Evolutionary conservation across 1,140 invertebrate species (phyloP), one percentile per base, ranked within the genome.

Genomic region (Macrotrachela quadricornifera): DNA sequence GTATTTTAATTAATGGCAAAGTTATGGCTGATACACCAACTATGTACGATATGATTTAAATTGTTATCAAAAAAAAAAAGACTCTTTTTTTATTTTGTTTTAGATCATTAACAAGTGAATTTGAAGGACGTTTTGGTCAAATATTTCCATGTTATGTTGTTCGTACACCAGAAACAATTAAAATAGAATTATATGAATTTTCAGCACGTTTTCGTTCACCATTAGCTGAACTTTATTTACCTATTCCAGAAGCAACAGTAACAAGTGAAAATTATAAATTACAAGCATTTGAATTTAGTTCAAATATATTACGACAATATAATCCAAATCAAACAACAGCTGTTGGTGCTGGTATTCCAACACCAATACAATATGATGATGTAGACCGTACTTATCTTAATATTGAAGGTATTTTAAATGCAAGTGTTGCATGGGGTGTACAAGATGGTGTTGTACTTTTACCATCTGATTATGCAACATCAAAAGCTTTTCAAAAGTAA

Each of bases 201-300:
- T 18, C 46, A 10, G 63, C 64, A 4, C 57, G 68, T 13, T 17
- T 18, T 30, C 58, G 59, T 16, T 60, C 51, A 18, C 46, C 61
- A 48, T 48, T 70, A 38, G 63, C 70, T 45, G 65, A 72, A 51
- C 57, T 75, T 12, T 71, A 64, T 57, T 57, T 73, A 30, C 67
- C 68, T 17, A 68, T 75, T 46, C 74, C 75, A 6, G 64, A 68
- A 39, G 50, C 58, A 6, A 64, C 59, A 46, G 61, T 64, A 10
- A 72, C 66, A 37, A 61, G 64, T 44, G 59, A 64, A 14, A 71
- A 62, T 56, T 65, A 70, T 8, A 57, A 64, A 37, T 49, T 66
- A 43, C 64, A 68, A 39, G 63, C 64, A 30, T 58, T 66, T 16
- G 68, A 71, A 47, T 77, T 78, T 59, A 70, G 70, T 50, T 70